phyloP scores from a whole-genome alignment of 2,888 invertebrate genomes.

The Campaea margaritaria region DNA sequence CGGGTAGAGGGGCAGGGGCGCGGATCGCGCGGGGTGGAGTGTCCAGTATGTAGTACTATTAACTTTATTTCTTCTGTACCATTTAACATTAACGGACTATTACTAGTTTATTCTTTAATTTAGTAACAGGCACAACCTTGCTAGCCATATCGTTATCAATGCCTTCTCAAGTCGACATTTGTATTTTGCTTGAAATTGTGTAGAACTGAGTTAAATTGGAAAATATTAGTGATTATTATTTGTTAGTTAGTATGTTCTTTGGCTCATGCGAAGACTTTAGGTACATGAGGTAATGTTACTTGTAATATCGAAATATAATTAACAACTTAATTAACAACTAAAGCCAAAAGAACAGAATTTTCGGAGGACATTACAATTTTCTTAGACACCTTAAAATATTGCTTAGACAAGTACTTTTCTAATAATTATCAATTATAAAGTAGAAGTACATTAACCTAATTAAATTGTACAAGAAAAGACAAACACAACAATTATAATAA shows the following conservation, averaged over 20 bases:
- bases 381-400: neutral
- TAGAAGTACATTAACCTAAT: slow-evolving; percentile 12
- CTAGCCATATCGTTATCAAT: too few relatives aligned
- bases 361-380: neutral
- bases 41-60: too few relatives aligned
- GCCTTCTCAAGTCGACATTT: too few relatives aligned
- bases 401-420: slow-evolving; percentile 2
- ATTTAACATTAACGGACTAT: too few relatives aligned
- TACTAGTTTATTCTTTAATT: neutral
- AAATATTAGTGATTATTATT: neutral
- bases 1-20: too few relatives aligned
- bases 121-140: neutral
- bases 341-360: neutral
- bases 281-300: slow-evolving; percentile 7
- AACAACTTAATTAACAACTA: neutral
- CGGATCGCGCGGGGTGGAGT: too few relatives aligned
- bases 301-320: neutral
- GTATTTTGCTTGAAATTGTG: too few relatives aligned
- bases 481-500: slow-evolving; percentile 28
- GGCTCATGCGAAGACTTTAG: slow-evolving; percentile 10
- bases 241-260: slow-evolving; percentile 1
- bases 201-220: neutral
- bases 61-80: too few relatives aligned
- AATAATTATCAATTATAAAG: neutral
- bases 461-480: slow-evolving; percentile 25